Base-by-base conservation (phyloP, 2,888 invertebrate species). In the Pogonocherus hispidulus region DNA sequence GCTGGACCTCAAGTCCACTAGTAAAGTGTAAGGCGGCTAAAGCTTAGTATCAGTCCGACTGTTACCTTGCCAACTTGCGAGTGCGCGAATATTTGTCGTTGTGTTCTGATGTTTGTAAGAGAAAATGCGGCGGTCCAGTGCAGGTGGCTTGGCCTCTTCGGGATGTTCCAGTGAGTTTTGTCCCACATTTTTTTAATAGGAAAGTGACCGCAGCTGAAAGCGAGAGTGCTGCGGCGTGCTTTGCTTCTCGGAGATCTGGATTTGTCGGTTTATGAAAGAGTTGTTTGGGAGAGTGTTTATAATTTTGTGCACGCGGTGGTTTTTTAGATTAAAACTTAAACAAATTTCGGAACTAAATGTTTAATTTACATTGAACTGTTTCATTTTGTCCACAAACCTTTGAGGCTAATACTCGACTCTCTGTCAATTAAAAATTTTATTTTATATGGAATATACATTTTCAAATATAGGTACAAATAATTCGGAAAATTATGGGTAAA, bases 1-100 rank as follows among this genome's bases (percentile, higher is more conserved):
- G 72, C 70, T 72, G 73, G 73, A 63, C 69, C 63, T 52, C 65
- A 67, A 62, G 71, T 73, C 73, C 66, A 66, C 57, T 72, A 64
- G 60, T 55, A 59, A 59, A 59, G 59, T 59, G 19, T 59, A 14
- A 41, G n/a, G 14, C 41, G 14, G 41, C 5, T 66, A 51, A 62
- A 63, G 69, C 63, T 70, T 72, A 72, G 73, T 73, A 69, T 67
- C 67, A 69, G 67, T 70, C 63, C 63, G 70, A 44, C 73, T 49
- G 69, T 60, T 72, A 69, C 62, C 44, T 67, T 65, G 73, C 59
- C 63, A 73, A 70, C 59, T 59, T 57, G 59, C 70, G 68, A 60
- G 64, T 67, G 69, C 67, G 73, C 68, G 67, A 69, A 69, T 73
- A 73, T 73, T 73, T n/a, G 65, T 62, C 62, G 54, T 46, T 63